These are phyloP conservation scores for Tachina lurida DNA, from an alignment of 2,888 invertebrate species.

Conservation along the genomic window DNA sequence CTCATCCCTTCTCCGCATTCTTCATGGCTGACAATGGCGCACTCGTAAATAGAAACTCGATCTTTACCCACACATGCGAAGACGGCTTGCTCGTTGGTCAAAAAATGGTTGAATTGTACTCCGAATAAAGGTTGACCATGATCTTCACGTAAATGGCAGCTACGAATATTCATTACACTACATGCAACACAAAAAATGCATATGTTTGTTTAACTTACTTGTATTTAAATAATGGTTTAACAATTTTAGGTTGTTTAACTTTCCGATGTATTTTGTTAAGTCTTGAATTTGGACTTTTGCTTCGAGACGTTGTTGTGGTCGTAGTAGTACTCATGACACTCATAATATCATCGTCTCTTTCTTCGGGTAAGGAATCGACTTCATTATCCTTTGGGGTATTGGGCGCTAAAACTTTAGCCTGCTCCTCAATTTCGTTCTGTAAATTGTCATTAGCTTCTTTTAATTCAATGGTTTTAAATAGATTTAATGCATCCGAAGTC, in stretches of 20 bases:
- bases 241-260: slow-evolving; percentile 84
- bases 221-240: slow-evolving; percentile 89
- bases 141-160: slow-evolving; percentile 94
- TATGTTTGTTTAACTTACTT: slow-evolving; percentile 72
- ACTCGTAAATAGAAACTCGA: slow-evolving; percentile 96
- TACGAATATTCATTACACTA: slow-evolving; percentile 75
- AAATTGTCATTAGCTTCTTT: neutral
- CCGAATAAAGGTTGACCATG: slow-evolving; percentile 97
- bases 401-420: neutral
- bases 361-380: slow-evolving; percentile 75
- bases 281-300: slow-evolving; percentile 90
- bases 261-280: slow-evolving; percentile 78
- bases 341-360: slow-evolving; percentile 87
- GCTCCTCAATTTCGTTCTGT: neutral
- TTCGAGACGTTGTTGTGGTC: slow-evolving; percentile 90
- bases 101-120: slow-evolving; percentile 94
- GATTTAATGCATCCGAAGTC: slow-evolving; percentile 44
- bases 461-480: neutral
- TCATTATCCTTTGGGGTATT: slow-evolving; percentile 31
- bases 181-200: neutral
- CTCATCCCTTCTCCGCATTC: slow-evolving; percentile 84
- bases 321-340: slow-evolving; percentile 92
- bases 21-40: slow-evolving; percentile 83
- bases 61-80: slow-evolving; percentile 98
- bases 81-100: slow-evolving; percentile 92